A percentile compares a stretch with the other conserved stretches of the same genome.
These are phyloP conservation scores for Carposina sasakii DNA, from an alignment of 1,140 invertebrate genomes.

Conservation along the genomic window DNA sequence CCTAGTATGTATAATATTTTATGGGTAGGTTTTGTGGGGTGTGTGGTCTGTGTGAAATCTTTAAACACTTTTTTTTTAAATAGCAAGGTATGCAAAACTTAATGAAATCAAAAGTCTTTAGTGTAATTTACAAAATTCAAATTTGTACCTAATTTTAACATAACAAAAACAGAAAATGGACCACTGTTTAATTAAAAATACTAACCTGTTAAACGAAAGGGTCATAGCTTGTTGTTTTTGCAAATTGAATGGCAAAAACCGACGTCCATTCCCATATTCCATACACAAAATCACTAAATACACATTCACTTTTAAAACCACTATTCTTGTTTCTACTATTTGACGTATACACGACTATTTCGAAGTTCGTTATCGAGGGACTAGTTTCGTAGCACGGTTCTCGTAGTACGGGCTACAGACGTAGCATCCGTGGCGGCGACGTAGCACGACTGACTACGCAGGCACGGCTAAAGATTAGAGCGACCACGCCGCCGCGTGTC, in stretches of 20 bases:
- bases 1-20: too few species aligned
- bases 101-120: too few species aligned
- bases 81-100: too few species aligned
- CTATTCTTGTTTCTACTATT: background rate
- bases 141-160: too few species aligned
- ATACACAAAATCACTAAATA: background rate
- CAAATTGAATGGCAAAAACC: constrained; percentile 33
- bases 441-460: constrained; percentile 44
- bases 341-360: constrained; percentile 18
- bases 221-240: constrained; percentile 44
- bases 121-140: too few species aligned
- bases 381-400: constrained; percentile 13
- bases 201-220: constrained; percentile 54
- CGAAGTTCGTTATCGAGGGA: constrained; percentile 26
- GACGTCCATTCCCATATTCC: background rate
- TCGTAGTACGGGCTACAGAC: constrained; percentile 27
- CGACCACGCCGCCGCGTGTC: too few species aligned
- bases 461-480: constrained; percentile 17
- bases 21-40: too few species aligned
- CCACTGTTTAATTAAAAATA: constrained; percentile 45
- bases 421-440: constrained; percentile 40
- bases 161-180: constrained; percentile 4
- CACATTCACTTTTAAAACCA: background rate
- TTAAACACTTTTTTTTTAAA: too few species aligned
- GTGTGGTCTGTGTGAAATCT: too few species aligned